Percentiles rank a stretch among this genome's conserved stretches.
Conservation (phyloP, 2,888 invertebrate genomes). For the Drosophila koepferae region DNA sequence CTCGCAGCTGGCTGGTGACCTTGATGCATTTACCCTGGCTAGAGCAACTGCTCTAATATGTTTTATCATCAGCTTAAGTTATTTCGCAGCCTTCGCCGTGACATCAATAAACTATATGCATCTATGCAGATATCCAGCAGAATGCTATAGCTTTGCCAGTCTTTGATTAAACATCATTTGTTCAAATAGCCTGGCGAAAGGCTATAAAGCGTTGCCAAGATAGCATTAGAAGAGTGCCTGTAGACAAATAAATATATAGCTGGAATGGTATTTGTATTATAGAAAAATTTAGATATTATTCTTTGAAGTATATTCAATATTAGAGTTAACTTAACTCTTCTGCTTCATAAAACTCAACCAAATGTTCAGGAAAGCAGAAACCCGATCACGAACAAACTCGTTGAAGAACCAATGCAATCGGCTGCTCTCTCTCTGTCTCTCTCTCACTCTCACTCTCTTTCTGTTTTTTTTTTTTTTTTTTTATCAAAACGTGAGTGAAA, state of each 20-base stretch:
- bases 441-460: no score
- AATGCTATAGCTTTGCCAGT: neutral
- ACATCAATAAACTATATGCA: constrained; percentile 22
- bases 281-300: neutral
- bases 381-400: no score
- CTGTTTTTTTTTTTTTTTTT: no score
- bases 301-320: neutral
- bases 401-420: no score
- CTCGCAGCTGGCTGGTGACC: constrained; percentile 30
- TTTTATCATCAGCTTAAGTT: constrained; percentile 24
- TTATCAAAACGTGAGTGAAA: no score
- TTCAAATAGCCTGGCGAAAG: neutral
- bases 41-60: constrained; percentile 7
- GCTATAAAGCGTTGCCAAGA: neutral
- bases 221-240: neutral
- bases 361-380: no score
- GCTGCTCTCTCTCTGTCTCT: no score
- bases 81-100: constrained; percentile 21
- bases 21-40: constrained; percentile 31
- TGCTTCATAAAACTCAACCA: no score
- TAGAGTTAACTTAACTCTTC: no score
- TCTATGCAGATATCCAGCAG: neutral
- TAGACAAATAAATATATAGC: neutral
- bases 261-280: neutral
- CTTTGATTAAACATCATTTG: neutral